Evolutionary conservation across 2,797 vertebrate genomes (phyloP).

Genomic region (Gymnocypris eckloni): DNA sequence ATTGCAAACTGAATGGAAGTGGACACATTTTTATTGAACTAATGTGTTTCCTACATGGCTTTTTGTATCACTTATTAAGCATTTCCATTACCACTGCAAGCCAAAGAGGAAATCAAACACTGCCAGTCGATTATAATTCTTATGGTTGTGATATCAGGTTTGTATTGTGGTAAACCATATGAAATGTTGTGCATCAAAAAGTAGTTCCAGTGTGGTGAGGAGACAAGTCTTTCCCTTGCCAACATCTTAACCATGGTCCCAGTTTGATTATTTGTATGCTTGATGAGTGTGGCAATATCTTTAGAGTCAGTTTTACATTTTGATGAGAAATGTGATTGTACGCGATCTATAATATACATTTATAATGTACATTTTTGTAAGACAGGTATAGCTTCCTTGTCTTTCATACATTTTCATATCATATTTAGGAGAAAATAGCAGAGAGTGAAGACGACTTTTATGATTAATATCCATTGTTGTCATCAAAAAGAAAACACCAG

Average conservation of each 20-base stretch:
- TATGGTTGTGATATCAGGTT: constrained; percentile 26
- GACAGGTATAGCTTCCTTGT: background rate
- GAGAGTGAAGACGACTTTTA: background rate
- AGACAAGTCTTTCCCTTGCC: background rate
- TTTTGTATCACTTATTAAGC: constrained; percentile 4
- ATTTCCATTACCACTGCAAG: constrained; percentile 24
- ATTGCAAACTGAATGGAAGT: constrained; percentile 4
- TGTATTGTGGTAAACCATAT: constrained; percentile 9
- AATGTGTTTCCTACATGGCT: constrained; percentile 17
- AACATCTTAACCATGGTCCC: background rate
- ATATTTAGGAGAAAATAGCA: constrained; percentile 5
- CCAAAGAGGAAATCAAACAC: constrained; percentile 48
- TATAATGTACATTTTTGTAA: background rate
- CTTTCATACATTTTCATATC: constrained; percentile 26
- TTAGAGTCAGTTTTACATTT: constrained; percentile 36
- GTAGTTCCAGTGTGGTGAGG: constrained; percentile 4
- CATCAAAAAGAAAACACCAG: constrained; percentile 9
- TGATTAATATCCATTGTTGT: constrained; percentile 6
- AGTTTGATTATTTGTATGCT: constrained; percentile 10
- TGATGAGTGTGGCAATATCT: constrained; percentile 10
- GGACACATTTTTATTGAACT: constrained; percentile 11
- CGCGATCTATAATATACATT: constrained; percentile 7
- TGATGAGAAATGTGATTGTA: background rate
- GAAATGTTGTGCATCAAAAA: constrained; percentile 18
- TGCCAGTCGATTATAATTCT: constrained; percentile 34